phyloP scores from a whole-genome alignment of 2,113 vertebrate species.

The Antechinus stuartii region DNA sequence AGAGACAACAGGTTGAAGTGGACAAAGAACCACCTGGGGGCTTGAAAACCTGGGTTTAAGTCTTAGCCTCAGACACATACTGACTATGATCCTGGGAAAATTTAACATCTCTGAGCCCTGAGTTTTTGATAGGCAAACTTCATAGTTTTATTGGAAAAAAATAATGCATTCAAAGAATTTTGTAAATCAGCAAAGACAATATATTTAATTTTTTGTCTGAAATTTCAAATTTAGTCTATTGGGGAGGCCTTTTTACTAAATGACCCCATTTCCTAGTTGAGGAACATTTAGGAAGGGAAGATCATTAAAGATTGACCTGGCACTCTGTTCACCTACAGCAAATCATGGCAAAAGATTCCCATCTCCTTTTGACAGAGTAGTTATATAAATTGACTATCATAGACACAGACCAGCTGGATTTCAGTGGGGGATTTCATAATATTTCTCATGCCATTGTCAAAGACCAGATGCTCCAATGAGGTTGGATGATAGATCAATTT shows the following conservation, averaged over 20 bases:
- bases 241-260: background rate
- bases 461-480: background rate
- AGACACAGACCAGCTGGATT: background rate
- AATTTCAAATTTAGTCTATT: background rate
- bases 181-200: background rate
- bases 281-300: background rate
- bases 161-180: background rate
- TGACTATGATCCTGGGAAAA: background rate
- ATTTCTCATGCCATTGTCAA: background rate
- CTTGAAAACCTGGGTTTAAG: background rate
- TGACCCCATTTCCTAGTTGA: background rate
- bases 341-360: background rate
- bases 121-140: background rate
- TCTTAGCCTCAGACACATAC: background rate
- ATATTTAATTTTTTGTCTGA: background rate
- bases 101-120: background rate
- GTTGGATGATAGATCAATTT: background rate
- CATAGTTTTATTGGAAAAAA: background rate
- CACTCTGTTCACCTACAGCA: background rate
- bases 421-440: background rate
- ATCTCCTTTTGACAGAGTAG: background rate
- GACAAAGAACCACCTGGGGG: background rate
- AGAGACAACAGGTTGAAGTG: background rate
- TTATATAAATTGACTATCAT: background rate
- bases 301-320: background rate